phyloP scores from a whole-genome alignment of 2,113 vertebrate genomes.

The Chrysochloris asiatica region DNA sequence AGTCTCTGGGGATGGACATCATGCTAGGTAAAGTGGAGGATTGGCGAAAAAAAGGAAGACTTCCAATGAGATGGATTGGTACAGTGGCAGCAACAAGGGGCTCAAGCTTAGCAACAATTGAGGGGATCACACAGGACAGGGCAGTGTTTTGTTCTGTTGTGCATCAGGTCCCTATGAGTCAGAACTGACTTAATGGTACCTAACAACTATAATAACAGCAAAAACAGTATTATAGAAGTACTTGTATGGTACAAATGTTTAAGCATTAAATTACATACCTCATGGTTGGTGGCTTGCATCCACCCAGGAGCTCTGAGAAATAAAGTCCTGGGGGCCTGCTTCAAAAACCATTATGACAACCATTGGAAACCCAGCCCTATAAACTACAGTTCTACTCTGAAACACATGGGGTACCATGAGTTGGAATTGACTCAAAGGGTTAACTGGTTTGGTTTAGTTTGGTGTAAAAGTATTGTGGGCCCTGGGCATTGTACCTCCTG shows the following conservation, averaged over 20 bases:
- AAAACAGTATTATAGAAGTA: not conserved
- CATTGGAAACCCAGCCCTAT: not conserved
- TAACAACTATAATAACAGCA: not conserved
- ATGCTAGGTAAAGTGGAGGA: too few species aligned
- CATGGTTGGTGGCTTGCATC: not conserved
- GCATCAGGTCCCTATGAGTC: not conserved
- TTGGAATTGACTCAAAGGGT: not conserved
- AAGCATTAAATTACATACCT: not conserved
- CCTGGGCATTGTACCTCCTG: not conserved
- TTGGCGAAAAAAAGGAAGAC: too few species aligned
- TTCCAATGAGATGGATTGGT: too few species aligned
- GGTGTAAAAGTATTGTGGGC: not conserved
- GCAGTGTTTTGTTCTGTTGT: not conserved
- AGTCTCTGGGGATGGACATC: too few species aligned
- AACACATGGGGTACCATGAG: not conserved
- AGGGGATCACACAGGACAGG: too few species aligned
- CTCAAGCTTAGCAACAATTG: too few species aligned
- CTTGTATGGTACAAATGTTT: not conserved
- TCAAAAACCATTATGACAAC: not conserved
- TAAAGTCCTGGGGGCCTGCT: not conserved
- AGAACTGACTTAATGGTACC: too few species aligned
- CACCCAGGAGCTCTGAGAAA: not conserved
- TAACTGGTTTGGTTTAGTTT: not conserved
- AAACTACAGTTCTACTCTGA: not conserved
- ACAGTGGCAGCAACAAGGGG: too few species aligned